Evolutionary conservation across 2,113 vertebrate species (phyloP).

Genomic region (Sinocyclocheilus rhinocerous): DNA sequence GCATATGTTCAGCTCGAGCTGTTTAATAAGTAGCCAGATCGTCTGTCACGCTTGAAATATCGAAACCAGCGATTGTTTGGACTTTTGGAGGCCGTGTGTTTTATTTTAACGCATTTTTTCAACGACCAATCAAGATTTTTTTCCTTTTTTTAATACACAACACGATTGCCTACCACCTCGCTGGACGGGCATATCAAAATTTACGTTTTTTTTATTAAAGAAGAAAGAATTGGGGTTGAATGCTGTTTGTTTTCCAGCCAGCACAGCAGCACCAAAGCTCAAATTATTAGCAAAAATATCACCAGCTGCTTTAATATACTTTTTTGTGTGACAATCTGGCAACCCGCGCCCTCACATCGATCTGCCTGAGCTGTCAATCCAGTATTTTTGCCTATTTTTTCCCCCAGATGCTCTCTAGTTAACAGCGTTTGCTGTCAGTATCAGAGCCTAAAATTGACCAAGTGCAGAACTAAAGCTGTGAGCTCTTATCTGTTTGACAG

Average conservation of each 20-base stretch:
- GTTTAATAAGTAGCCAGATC: slow-evolving; percentile 19
- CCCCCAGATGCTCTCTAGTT: background rate
- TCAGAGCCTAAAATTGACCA: slow-evolving; percentile 14
- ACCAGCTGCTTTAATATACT: slow-evolving; percentile 20
- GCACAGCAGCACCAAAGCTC: slow-evolving; percentile 28
- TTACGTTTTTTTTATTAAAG: background rate
- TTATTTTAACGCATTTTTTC: slow-evolving; percentile 1
- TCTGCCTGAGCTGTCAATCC: slow-evolving; percentile 13
- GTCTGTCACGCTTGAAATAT: slow-evolving; percentile 19
- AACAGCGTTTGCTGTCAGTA: background rate
- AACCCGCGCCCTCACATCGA: background rate
- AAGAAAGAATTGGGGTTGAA: background rate
- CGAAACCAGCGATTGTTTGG: slow-evolving; percentile 29
- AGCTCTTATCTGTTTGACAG: slow-evolving; percentile 23
- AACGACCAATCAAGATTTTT: background rate
- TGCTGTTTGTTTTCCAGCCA: slow-evolving; percentile 27
- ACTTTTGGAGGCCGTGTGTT: background rate
- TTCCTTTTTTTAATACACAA: background rate
- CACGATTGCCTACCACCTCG: background rate
- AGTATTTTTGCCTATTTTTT: background rate
- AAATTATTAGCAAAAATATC: background rate
- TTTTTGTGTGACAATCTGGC: background rate
- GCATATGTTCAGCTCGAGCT: slow-evolving; percentile 17
- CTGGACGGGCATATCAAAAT: background rate
- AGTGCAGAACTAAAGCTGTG: background rate